Conservation (phyloP, 2,888 invertebrate species). For the Agonopterix subpropinquella region DNA sequence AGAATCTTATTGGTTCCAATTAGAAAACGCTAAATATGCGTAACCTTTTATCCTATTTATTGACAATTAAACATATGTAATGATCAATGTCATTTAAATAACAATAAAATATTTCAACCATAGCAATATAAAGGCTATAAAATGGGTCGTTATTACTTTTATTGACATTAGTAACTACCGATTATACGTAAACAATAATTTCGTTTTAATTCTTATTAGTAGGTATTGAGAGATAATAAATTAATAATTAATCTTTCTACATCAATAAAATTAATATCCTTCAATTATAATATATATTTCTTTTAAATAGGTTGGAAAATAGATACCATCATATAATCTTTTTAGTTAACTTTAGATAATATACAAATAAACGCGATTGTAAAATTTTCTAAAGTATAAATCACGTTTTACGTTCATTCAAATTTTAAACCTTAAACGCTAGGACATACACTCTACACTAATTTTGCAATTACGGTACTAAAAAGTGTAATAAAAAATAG, state of each 20-base stretch:
- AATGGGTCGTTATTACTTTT: slow-evolving; percentile 38
- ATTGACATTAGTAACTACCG: slow-evolving; percentile 19
- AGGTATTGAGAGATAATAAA: slow-evolving; percentile 6
- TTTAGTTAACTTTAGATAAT: no score
- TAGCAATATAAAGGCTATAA: slow-evolving; percentile 37
- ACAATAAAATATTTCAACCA: slow-evolving; percentile 32
- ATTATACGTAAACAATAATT: not conserved
- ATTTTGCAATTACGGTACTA: slow-evolving; percentile 19
- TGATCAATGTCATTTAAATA: slow-evolving; percentile 20
- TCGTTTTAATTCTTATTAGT: not conserved
- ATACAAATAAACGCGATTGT: no score
- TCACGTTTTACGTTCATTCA: no score
- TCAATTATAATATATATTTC: no score
- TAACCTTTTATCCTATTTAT: slow-evolving; percentile 17
- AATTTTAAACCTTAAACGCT: no score
- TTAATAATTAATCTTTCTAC: no score
- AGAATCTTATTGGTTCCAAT: not conserved
- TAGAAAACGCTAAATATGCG: not conserved
- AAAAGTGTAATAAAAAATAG: slow-evolving; percentile 32
- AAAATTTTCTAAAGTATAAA: no score
- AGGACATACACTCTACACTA: no score
- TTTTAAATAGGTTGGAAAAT: no score
- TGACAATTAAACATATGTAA: slow-evolving; percentile 19
- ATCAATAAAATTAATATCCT: no score
- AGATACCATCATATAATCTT: no score